Percentiles rank a stretch among this genome's conserved stretches.
phyloP scores from a whole-genome alignment of 30 jellyfish, hydroid and myxozoan species.

The Phacellophora camtschatica region DNA sequence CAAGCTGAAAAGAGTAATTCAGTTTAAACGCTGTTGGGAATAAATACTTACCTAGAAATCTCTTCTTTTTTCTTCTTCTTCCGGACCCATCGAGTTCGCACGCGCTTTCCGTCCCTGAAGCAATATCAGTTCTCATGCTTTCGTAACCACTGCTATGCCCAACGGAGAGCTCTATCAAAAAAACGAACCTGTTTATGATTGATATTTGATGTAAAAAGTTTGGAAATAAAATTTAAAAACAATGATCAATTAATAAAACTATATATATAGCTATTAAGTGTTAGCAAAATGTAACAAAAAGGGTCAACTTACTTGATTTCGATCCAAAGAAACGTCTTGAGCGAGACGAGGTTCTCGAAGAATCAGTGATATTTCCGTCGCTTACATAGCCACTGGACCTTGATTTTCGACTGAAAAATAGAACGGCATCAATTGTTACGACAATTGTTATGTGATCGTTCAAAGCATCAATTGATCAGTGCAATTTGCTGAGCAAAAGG shows the following conservation, averaged over 20 bases:
- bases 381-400: constrained; percentile 84
- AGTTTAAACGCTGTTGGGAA: too few species aligned
- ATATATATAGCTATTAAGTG: too few species aligned
- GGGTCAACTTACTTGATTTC: constrained; percentile 92
- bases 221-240: too few species aligned
- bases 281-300: too few species aligned
- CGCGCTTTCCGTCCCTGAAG: constrained; percentile 80
- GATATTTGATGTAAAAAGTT: too few species aligned
- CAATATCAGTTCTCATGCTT: constrained; percentile 87
- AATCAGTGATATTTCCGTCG: constrained; percentile 76
- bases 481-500: too few species aligned
- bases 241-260: too few species aligned
- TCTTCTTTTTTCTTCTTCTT: constrained; percentile 55
- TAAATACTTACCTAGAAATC: constrained; percentile 64
- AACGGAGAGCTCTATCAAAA: constrained; percentile 25
- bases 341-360: constrained; percentile 66
- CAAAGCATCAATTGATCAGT: neutral
- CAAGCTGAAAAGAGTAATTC: too few species aligned
- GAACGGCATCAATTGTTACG: neutral
- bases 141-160: constrained; percentile 98
- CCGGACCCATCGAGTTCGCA: constrained; percentile 72
- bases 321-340: constrained; percentile 82
- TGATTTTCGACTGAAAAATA: constrained; percentile 41
- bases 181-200: neutral
- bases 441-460: neutral